Percentiles rank a stretch among this genome's conserved stretches.
Conservation (phyloP, 1,140 invertebrate genomes). For the Drosophila sp. region DNA sequence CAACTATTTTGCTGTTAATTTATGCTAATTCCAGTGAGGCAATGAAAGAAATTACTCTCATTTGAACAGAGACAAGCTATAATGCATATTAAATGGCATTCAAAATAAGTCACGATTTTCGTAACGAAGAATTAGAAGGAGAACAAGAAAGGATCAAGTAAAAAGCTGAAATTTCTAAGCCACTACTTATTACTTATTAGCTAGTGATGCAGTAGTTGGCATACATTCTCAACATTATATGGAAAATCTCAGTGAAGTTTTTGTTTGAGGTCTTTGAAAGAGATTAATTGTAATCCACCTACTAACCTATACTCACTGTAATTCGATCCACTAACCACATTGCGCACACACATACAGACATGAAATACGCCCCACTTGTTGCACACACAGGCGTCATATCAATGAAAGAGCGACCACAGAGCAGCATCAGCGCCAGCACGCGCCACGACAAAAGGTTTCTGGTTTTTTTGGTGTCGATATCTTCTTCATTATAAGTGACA, state of each 20-base stretch:
- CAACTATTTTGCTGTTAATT: slow-evolving; percentile 61
- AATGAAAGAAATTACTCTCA: slow-evolving; percentile 48
- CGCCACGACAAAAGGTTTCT: slow-evolving; percentile 37
- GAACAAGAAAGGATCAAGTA: not conserved
- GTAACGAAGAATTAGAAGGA: too few relatives aligned
- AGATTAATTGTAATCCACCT: not conserved
- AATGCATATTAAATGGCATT: slow-evolving; percentile 1
- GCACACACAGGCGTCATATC: slow-evolving; percentile 35
- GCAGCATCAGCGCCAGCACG: slow-evolving; percentile 17
- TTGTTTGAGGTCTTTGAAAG: not conserved
- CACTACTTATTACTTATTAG: too few relatives aligned
- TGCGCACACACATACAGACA: not conserved
- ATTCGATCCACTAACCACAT: slow-evolving; percentile 32
- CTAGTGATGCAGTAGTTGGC: too few relatives aligned
- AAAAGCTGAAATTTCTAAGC: too few relatives aligned
- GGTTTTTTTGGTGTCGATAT: slow-evolving; percentile 27
- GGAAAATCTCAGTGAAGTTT: not conserved
- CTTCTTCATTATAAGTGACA: slow-evolving; percentile 23
- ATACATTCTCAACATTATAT: too few relatives aligned
- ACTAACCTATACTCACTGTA: slow-evolving; percentile 26
- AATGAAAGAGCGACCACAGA: slow-evolving; percentile 53
- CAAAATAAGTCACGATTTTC: not conserved
- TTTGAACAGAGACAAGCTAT: slow-evolving; percentile 22
- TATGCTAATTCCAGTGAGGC: slow-evolving; percentile 62
- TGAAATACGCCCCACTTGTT: slow-evolving; percentile 58